Conservation (phyloP, 2,888 invertebrate genomes). For the Operophtera brumata region DNA sequence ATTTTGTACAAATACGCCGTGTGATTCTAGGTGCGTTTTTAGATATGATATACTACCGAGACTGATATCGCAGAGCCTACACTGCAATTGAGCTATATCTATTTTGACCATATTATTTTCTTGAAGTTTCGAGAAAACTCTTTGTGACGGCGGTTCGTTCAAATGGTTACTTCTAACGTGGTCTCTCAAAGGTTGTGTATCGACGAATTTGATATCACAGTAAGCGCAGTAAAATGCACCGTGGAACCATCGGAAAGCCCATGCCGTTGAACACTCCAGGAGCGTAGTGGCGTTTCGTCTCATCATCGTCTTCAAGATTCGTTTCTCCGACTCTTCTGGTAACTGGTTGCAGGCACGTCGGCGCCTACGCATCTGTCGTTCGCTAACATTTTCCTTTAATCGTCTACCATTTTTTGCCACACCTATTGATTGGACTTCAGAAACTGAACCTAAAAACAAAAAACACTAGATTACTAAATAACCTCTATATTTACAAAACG, state of each 20-base stretch:
- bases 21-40: constrained; percentile 58
- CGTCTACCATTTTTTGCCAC: constrained; percentile 57
- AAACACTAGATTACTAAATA: constrained; percentile 10
- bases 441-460: constrained; percentile 73
- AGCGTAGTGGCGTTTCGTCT: constrained; percentile 64
- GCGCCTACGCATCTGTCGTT: constrained; percentile 69
- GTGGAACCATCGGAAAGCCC: constrained; percentile 72
- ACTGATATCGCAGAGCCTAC: constrained; percentile 54
- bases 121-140: constrained; percentile 62
- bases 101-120: constrained; percentile 75
- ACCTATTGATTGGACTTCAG: constrained; percentile 36
- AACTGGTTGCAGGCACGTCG: constrained; percentile 69
- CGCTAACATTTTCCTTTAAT: constrained; percentile 70
- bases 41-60: constrained; percentile 51
- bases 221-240: constrained; percentile 69
- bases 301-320: constrained; percentile 73
- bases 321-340: constrained; percentile 66
- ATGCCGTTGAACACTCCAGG: constrained; percentile 68
- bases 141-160: constrained; percentile 52
- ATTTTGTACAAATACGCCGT: constrained; percentile 47
- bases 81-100: constrained; percentile 60
- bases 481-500: constrained; percentile 9
- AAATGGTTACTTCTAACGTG: constrained; percentile 56
- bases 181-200: constrained; percentile 50
- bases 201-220: constrained; percentile 63